Evolutionary conservation across 2,888 invertebrate species (phyloP).

Genomic region (Tillus elongatus): DNA sequence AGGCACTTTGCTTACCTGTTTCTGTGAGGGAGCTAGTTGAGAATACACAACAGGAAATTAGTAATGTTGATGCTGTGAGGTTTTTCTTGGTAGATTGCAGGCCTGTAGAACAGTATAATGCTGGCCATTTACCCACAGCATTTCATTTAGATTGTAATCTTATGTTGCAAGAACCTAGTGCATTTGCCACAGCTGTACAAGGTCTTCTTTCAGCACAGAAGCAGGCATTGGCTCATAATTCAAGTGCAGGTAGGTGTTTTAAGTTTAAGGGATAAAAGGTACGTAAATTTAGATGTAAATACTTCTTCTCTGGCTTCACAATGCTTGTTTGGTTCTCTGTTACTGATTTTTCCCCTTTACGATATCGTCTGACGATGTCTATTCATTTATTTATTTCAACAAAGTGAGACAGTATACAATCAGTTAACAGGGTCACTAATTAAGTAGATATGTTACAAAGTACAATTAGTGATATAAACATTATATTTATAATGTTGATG

Average conservation of each 20-base stretch:
- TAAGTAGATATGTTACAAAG: no score
- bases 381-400: no score
- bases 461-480: no score
- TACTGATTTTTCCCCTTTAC: no score
- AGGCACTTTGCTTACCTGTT: slow-evolving; percentile 93
- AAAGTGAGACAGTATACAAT: no score
- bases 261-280: no score
- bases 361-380: no score
- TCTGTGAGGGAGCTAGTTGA: slow-evolving; percentile 87
- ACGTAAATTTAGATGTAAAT: no score
- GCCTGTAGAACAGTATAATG: slow-evolving; percentile 93
- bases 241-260: slow-evolving; percentile 52
- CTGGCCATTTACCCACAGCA: slow-evolving; percentile 92
- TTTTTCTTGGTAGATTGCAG: slow-evolving; percentile 97
- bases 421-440: no score
- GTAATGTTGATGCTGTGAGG: slow-evolving; percentile 54
- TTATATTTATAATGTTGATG: no score
- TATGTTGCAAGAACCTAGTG: slow-evolving; percentile 92
- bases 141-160: slow-evolving; percentile 96
- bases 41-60: slow-evolving; percentile 60
- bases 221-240: slow-evolving; percentile 77
- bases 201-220: slow-evolving; percentile 83
- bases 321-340: no score
- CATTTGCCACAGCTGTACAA: slow-evolving; percentile 90
- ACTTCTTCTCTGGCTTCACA: no score